Percentiles rank a stretch among this genome's conserved stretches.
Conservation (phyloP, 2,888 invertebrate genomes). For the Drosophila mercatorum region DNA sequence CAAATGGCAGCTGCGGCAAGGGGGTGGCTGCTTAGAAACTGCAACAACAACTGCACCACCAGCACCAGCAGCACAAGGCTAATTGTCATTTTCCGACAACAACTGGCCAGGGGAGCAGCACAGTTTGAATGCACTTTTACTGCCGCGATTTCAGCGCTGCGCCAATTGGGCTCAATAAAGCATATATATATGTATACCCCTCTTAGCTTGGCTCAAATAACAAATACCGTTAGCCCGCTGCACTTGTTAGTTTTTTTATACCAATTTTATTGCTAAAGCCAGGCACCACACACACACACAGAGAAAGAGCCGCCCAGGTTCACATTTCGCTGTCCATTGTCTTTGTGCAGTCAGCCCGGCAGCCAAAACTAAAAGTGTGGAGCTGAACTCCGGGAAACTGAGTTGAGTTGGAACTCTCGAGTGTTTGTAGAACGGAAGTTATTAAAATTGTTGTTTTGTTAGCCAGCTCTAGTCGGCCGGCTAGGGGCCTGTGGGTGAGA, state of each 20-base stretch:
- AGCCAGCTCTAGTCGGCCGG: constrained; percentile 21
- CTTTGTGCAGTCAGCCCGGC: constrained; percentile 59
- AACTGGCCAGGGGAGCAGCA: constrained; percentile 40
- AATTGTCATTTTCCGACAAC: constrained; percentile 79
- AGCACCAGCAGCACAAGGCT: constrained; percentile 49
- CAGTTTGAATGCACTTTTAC: constrained; percentile 39
- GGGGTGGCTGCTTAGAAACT: constrained; percentile 18
- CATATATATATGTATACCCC: constrained; percentile 46
- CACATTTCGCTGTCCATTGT: constrained; percentile 52
- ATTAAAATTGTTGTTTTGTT: constrained; percentile 72
- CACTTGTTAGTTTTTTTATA: constrained; percentile 45
- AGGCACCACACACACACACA: background rate
- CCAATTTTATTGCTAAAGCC: constrained; percentile 35
- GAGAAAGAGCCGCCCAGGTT: constrained; percentile 19
- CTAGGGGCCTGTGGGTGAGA: background rate
- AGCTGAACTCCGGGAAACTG: constrained; percentile 12
- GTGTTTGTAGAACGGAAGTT: constrained; percentile 79
- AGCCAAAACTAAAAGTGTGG: background rate
- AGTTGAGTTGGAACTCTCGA: constrained; percentile 44
- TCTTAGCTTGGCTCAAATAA: constrained; percentile 20
- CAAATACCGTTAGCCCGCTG: constrained; percentile 48
- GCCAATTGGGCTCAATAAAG: constrained; percentile 58
- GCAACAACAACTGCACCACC: constrained; percentile 4
- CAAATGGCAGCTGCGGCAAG: constrained; percentile 48
- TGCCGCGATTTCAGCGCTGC: constrained; percentile 25